phyloP scores from a whole-genome alignment of 2,113 vertebrate species.

The Rattus norvegicus region DNA sequence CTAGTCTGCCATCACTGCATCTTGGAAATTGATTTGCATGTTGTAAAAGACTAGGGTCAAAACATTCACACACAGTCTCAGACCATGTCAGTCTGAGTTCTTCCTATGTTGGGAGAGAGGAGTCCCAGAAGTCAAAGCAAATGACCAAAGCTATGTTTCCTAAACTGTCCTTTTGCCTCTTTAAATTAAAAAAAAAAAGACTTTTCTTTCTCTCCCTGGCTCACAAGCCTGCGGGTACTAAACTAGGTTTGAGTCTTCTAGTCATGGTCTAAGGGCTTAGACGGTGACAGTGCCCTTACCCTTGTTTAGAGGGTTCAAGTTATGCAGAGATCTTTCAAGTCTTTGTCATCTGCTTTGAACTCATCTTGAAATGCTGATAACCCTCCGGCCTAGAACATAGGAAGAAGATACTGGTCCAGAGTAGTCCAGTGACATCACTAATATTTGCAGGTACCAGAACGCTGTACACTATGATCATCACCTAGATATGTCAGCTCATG shows the following conservation, averaged over 20 bases:
- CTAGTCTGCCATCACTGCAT: constrained; percentile 24
- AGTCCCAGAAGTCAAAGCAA: not conserved
- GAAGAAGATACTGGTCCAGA: not conserved
- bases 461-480: not conserved
- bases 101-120: not conserved
- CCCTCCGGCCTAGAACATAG: not conserved
- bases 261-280: not conserved
- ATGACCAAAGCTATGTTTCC: not conserved
- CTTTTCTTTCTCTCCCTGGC: not conserved
- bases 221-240: not conserved
- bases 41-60: not conserved
- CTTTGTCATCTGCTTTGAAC: not conserved
- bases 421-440: not conserved
- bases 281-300: not conserved
- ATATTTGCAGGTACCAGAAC: not conserved
- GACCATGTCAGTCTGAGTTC: not conserved
- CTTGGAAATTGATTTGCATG: constrained; percentile 36
- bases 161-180: not conserved
- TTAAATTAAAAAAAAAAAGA: not conserved
- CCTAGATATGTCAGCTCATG: not conserved
- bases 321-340: not conserved
- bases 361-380: not conserved
- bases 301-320: not conserved
- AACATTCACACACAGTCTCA: not conserved
- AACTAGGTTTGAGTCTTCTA: not conserved